Conservation (phyloP, 2,797 vertebrate species). For the Spinibarbus caldwelli region DNA sequence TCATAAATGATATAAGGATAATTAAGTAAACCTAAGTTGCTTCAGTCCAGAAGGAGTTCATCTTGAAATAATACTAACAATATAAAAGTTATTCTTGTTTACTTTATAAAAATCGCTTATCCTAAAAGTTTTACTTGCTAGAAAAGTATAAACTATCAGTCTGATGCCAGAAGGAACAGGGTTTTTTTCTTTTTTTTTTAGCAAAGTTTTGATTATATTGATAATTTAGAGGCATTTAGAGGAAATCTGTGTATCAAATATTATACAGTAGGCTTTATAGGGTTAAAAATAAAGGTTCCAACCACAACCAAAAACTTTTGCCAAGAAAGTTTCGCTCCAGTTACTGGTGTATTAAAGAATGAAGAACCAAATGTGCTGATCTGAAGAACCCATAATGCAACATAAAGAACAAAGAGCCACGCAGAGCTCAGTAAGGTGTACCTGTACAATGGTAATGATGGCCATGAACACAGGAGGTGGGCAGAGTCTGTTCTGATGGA, state of each 20-base stretch:
- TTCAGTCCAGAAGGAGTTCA: background rate
- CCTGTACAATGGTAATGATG: constrained; percentile 92
- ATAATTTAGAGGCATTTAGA: background rate
- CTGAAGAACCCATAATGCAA: background rate
- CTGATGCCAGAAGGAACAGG: background rate
- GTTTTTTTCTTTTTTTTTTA: no score
- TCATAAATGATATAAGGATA: background rate
- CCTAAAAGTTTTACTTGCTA: background rate
- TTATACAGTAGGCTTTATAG: no score
- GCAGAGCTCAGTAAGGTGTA: background rate
- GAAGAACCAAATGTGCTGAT: background rate
- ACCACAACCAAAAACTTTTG: no score
- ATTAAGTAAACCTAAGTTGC: background rate
- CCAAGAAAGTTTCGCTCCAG: background rate
- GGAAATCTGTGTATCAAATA: no score
- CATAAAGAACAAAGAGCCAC: background rate
- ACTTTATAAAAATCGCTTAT: background rate
- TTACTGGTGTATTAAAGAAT: background rate
- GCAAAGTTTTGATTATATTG: background rate
- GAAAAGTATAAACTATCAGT: background rate
- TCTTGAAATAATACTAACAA: background rate
- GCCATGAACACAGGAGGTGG: constrained; percentile 96
- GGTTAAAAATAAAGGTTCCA: no score
- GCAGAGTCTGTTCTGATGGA: constrained; percentile 94
- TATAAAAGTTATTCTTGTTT: background rate